Percentiles rank a stretch among this genome's conserved stretches.
These are phyloP conservation scores for Listronotus oregonensis DNA, from an alignment of 1,140 invertebrate species.

Conservation along the genomic window DNA sequence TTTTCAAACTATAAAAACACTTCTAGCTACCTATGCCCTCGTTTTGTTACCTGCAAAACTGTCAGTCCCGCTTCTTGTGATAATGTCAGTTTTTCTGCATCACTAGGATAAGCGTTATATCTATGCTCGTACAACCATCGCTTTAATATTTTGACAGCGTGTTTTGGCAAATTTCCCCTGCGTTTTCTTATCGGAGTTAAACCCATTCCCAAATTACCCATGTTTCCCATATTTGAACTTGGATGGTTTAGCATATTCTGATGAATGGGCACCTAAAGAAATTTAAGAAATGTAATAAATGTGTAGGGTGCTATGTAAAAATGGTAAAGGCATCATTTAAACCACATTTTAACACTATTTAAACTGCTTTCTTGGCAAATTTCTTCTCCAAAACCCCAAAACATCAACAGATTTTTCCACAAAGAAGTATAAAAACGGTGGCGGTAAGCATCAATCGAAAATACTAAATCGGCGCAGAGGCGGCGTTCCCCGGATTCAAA, in stretches of 20 bases:
- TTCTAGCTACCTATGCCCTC: too few species aligned
- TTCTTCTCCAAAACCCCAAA: too few species aligned
- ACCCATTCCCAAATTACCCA: slow-evolving; percentile 33
- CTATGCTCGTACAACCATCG: slow-evolving; percentile 91
- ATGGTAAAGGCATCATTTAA: background rate
- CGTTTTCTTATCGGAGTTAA: slow-evolving; percentile 38
- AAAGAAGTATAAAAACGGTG: too few species aligned
- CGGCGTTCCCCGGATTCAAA: too few species aligned
- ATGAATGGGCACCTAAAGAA: slow-evolving; percentile 39
- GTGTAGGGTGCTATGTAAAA: background rate
- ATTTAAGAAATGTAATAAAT: slow-evolving; percentile 4
- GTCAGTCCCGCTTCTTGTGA: slow-evolving; percentile 86
- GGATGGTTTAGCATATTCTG: slow-evolving; percentile 36
- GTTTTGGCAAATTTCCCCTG: slow-evolving; percentile 91
- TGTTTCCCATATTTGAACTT: slow-evolving; percentile 35
- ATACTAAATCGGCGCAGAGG: too few species aligned
- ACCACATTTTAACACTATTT: too few species aligned
- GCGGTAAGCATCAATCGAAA: too few species aligned
- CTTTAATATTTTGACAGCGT: slow-evolving; percentile 88
- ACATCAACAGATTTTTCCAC: too few species aligned
- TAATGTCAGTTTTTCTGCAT: slow-evolving; percentile 83
- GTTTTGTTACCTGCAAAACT: slow-evolving; percentile 63
- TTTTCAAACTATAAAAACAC: too few species aligned
- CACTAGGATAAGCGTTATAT: slow-evolving; percentile 94
- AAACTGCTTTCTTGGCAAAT: too few species aligned